A percentile compares a stretch with the other conserved stretches of the same genome.
phyloP scores from a whole-genome alignment of 2,888 invertebrate genomes.

The Cephus sareptanus region DNA sequence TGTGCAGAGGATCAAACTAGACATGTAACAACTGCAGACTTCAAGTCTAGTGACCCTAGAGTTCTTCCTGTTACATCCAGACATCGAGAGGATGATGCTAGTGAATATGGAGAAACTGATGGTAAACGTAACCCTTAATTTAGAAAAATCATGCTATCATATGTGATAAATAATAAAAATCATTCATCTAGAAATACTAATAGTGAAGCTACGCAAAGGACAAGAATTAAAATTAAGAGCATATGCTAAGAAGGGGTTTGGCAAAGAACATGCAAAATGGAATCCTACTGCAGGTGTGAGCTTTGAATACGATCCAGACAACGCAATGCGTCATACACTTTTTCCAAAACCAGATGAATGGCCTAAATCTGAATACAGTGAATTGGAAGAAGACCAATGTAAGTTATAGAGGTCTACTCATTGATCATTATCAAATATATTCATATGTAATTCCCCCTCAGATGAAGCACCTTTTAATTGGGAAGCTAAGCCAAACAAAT shows the following conservation, averaged over 20 bases:
- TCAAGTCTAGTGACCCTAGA: slow-evolving; percentile 90
- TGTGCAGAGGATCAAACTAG: slow-evolving; percentile 94
- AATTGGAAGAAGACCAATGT: slow-evolving; percentile 91
- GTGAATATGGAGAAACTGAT: slow-evolving; percentile 94
- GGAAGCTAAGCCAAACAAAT: slow-evolving; percentile 96
- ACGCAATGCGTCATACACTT: slow-evolving; percentile 93
- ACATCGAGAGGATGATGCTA: slow-evolving; percentile 90
- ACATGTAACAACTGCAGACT: slow-evolving; percentile 96
- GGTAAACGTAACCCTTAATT: slow-evolving; percentile 70
- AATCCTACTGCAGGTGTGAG: slow-evolving; percentile 98
- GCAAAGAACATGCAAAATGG: slow-evolving; percentile 99
- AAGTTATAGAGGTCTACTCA: slow-evolving; percentile 48
- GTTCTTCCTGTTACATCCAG: slow-evolving; percentile 95
- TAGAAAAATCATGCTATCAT: neutral
- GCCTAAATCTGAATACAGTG: slow-evolving; percentile 98
- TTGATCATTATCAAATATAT: neutral
- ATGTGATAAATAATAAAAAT: neutral
- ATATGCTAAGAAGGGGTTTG: slow-evolving; percentile 96
- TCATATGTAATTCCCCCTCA: slow-evolving; percentile 55
- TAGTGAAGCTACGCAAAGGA: slow-evolving; percentile 80
- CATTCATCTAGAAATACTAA: slow-evolving; percentile 71
- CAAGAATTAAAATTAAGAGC: slow-evolving; percentile 95
- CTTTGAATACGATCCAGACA: slow-evolving; percentile 99
- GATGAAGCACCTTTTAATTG: slow-evolving; percentile 94
- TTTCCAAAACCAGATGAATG: slow-evolving; percentile 98